These are phyloP conservation scores for Idaea aversata DNA, from an alignment of 2,888 invertebrate species.

Conservation along the genomic window DNA sequence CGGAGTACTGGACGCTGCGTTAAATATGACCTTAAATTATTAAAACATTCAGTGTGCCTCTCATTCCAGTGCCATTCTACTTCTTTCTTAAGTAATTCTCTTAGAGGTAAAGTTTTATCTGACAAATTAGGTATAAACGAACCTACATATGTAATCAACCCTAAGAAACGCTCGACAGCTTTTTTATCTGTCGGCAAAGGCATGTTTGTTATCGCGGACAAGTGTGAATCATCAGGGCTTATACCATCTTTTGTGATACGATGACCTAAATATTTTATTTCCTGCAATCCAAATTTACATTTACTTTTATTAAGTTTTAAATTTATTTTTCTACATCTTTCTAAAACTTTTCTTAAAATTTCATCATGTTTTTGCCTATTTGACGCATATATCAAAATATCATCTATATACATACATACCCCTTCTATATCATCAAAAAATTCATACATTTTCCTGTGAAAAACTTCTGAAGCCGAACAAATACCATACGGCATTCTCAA, in stretches of 20 bases:
- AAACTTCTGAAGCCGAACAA: constrained; percentile 29
- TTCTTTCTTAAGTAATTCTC: constrained; percentile 28
- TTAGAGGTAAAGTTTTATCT: constrained; percentile 21
- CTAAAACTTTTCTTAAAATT: constrained; percentile 14
- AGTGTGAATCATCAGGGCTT: constrained; percentile 24
- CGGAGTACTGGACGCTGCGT: constrained; percentile 20
- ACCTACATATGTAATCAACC: constrained; percentile 29
- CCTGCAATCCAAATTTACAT: constrained; percentile 20
- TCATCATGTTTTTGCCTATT: constrained; percentile 15
- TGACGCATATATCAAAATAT: constrained; percentile 18
- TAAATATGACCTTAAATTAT: constrained; percentile 12
- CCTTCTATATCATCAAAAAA: constrained; percentile 26
- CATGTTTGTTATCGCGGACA: constrained; percentile 28
- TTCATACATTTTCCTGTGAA: constrained; percentile 26
- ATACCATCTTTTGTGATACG: constrained; percentile 21
- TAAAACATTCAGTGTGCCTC: constrained; percentile 17
- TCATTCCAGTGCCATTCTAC: constrained; percentile 27
- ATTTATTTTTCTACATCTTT: too few relatives aligned
- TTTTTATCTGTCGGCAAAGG: constrained; percentile 22
- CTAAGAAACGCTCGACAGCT: constrained; percentile 28
- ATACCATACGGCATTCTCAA: constrained; percentile 29
- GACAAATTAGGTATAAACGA: constrained; percentile 30
- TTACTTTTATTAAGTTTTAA: constrained; percentile 26
- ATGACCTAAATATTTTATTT: constrained; percentile 27
- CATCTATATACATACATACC: constrained; percentile 25